Conservation (phyloP, 2,113 vertebrate genomes). For the Odobenus rosmarus region DNA sequence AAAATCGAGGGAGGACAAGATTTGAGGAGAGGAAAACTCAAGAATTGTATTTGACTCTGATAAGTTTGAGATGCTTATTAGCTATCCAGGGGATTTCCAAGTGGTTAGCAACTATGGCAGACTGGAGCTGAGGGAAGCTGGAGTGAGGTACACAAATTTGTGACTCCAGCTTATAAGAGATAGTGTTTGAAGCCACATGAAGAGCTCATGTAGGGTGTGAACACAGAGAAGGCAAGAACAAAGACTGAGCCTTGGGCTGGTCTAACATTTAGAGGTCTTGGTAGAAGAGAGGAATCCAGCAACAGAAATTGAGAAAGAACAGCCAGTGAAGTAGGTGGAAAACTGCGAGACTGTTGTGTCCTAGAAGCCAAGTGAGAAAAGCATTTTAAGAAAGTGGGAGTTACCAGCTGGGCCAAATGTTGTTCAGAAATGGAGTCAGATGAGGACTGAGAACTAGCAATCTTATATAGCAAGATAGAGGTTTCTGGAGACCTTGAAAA, state of each 20-base stretch:
- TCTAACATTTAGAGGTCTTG: neutral
- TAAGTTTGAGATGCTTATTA: neutral
- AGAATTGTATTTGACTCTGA: neutral
- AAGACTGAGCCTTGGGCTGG: neutral
- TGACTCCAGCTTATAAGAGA: neutral
- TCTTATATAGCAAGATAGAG: neutral
- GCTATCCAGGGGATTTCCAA: neutral
- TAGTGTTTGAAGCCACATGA: neutral
- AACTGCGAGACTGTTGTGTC: neutral
- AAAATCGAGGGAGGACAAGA: neutral
- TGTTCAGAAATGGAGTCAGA: neutral
- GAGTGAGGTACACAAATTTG: neutral
- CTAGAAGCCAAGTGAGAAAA: conserved; percentile 9
- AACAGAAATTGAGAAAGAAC: neutral
- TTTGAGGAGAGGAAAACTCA: neutral
- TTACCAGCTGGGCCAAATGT: neutral
- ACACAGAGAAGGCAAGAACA: neutral
- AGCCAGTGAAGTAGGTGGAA: neutral
- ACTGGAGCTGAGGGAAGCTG: neutral
- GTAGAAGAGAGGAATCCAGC: neutral
- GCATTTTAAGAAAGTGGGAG: neutral
- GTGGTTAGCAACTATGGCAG: neutral
- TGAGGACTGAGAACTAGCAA: neutral
- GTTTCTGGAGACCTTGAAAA: neutral
- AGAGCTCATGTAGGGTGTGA: neutral